Evolutionary conservation across 2,888 invertebrate genomes (phyloP).

Genomic region (Marronus borbonicus): DNA sequence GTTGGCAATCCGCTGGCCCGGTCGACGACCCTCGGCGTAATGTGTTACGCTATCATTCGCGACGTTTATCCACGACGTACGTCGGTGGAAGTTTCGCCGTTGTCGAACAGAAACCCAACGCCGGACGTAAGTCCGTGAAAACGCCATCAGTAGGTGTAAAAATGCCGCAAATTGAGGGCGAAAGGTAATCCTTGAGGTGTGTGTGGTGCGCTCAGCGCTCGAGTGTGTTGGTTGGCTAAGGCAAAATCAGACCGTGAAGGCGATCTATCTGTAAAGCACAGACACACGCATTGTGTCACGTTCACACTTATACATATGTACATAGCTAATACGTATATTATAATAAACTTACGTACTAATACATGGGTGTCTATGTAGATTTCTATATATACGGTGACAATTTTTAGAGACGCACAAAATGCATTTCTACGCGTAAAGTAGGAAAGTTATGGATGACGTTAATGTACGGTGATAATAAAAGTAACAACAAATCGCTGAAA

Average conservation of each 20-base stretch:
- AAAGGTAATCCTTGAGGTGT: slow-evolving; percentile 67
- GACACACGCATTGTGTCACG: slow-evolving; percentile 17
- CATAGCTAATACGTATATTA: not conserved
- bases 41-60: slow-evolving; percentile 69
- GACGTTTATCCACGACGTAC: slow-evolving; percentile 53
- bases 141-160: slow-evolving; percentile 68
- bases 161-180: slow-evolving; percentile 70
- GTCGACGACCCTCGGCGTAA: slow-evolving; percentile 68
- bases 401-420: not conserved
- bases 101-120: slow-evolving; percentile 52
- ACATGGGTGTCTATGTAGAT: not conserved
- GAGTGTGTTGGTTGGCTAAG: slow-evolving; percentile 30
- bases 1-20: slow-evolving; percentile 55
- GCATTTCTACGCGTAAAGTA: slow-evolving; percentile 25
- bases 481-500: not conserved
- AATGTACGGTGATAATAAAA: slow-evolving; percentile 13
- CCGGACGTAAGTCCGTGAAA: slow-evolving; percentile 59
- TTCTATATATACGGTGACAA: not conserved
- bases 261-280: slow-evolving; percentile 38
- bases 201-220: slow-evolving; percentile 18
- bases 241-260: slow-evolving; percentile 47
- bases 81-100: slow-evolving; percentile 48
- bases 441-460: slow-evolving; percentile 30
- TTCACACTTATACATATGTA: slow-evolving; percentile 8
- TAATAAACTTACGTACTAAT: not conserved